Conservation (phyloP, 2,113 vertebrate species). For the Sinocyclocheilus grahami region DNA sequence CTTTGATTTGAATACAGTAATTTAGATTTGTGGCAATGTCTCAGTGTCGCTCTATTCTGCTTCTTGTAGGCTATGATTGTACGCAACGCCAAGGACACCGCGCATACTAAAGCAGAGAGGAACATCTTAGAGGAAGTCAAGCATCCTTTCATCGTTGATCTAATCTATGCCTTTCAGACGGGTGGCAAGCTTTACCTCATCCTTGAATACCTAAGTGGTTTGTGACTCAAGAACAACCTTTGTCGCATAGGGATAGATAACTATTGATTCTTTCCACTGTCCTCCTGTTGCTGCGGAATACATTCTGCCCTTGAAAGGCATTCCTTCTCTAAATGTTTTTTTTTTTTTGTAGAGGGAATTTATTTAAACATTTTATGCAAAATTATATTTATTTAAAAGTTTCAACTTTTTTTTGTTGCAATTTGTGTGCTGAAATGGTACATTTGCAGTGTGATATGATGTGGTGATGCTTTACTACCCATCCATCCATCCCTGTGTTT, state of each 20-base stretch:
- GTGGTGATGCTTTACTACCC: not conserved
- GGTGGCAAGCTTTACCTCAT: slow-evolving; percentile 99
- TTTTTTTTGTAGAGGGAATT: too few species aligned
- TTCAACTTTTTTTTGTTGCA: not conserved
- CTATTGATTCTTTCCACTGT: slow-evolving; percentile 58
- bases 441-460: not conserved
- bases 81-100: slow-evolving; percentile 97
- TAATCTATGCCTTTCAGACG: slow-evolving; percentile 99
- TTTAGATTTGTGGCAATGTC: not conserved
- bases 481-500: not conserved
- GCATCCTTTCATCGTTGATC: slow-evolving; percentile 97
- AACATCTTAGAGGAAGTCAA: slow-evolving; percentile 98
- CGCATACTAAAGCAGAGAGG: slow-evolving; percentile 96
- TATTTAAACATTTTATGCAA: too few species aligned
- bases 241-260: slow-evolving; percentile 17
- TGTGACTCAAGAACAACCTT: slow-evolving; percentile 64
- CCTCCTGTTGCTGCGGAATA: slow-evolving; percentile 51
- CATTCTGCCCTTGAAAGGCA: slow-evolving; percentile 22
- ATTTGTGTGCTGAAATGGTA: not conserved
- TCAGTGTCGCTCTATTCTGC: not conserved
- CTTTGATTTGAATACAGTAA: not conserved
- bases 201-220: slow-evolving; percentile 98
- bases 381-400: too few species aligned
- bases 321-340: not conserved
- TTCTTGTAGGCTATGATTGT: slow-evolving; percentile 93